phyloP scores from a whole-genome alignment of 1,140 invertebrate genomes.

The Saccostrea cuccullata region DNA sequence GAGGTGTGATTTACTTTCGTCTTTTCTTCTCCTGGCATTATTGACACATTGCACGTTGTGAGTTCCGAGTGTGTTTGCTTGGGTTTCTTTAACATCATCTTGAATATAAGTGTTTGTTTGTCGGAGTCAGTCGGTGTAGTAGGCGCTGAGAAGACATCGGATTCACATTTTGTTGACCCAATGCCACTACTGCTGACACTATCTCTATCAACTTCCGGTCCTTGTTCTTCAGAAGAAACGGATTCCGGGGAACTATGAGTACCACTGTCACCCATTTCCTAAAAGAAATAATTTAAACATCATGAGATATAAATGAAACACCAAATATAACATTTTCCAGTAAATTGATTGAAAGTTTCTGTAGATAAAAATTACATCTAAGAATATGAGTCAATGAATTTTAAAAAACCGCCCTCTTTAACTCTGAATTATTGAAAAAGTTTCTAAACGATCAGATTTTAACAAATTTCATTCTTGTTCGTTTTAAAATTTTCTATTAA shows the following conservation, averaged over 20 bases:
- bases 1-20: neutral
- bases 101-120: neutral
- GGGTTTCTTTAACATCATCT: neutral
- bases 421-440: too few relatives aligned
- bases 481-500: too few relatives aligned
- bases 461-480: too few relatives aligned
- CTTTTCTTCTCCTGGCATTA: neutral
- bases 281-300: neutral
- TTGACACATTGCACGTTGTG: neutral
- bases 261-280: conserved; percentile 13
- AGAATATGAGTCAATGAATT: too few relatives aligned
- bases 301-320: too few relatives aligned
- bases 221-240: neutral
- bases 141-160: conserved; percentile 8
- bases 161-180: conserved; percentile 11
- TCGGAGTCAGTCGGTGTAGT: neutral
- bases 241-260: neutral
- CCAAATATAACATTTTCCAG: too few relatives aligned
- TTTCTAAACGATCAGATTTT: too few relatives aligned
- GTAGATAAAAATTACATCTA: too few relatives aligned
- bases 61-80: neutral
- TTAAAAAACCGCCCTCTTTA: too few relatives aligned
- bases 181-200: conserved; percentile 23
- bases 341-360: too few relatives aligned
- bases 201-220: neutral